Base-by-base conservation (phyloP, 2,113 vertebrate genomes). In the Salminus brasiliensis region DNA sequence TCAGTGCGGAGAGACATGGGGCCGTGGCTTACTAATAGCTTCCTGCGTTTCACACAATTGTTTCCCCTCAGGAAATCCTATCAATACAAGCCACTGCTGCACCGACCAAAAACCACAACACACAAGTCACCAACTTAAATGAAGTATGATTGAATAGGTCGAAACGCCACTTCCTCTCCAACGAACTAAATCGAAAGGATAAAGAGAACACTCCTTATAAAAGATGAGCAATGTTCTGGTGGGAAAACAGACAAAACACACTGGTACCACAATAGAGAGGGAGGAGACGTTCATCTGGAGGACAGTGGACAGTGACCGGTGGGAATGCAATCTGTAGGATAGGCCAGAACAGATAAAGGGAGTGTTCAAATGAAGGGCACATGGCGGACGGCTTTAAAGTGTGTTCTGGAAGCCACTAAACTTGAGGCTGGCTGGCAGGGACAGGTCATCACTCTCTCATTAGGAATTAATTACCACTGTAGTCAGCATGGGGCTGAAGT, bases 11-110 rank as follows among this genome's bases (percentile, higher is more conserved):
- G 77, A 90, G 87, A 88, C 86, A 82, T 5, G 83, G 90, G 87
- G 86, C 89, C 87, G 82, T 79, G 76, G 88, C 90, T 91, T 91
- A 85, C 92, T 91, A 93, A 93, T 92, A 90, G 84, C 87, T 93
- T 94, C 92, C 92, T 92, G 92, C 84, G 88, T 92, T 92, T 93
- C 91, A 90, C 90, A 90, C 88, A 84, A 92, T 91, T 89, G 87
- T 90, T 92, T 93, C 90, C 90, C 88, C 86, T 92, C 89, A 92
- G 91, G 92, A 91, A 92, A 90, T 88, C 81, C 85, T 87, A 91
- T 90, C 84, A 43, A 88, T 87, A 85, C 75, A 85, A 80, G 72
- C 77, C 59, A 77, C 83, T 8, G 76, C 83, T 23, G 11, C 25
- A 10, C 53, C 73, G 84, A 83, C 87, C 81, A 82, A 78, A 84